Conservation (phyloP, 2,888 invertebrate genomes). For the Elmis aenea region DNA sequence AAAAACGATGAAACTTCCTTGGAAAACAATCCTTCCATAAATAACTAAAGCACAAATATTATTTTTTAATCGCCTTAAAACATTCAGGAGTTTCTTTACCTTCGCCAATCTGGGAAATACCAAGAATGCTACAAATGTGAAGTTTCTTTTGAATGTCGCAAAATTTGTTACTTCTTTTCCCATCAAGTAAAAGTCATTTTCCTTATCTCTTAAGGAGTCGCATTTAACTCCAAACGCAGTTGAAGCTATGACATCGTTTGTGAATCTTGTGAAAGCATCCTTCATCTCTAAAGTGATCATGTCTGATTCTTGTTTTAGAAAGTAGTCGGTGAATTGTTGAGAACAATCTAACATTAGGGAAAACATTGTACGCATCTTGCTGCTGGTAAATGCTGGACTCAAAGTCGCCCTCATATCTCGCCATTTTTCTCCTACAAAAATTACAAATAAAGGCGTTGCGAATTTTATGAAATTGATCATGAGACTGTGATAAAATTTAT, state of each 20-base stretch:
- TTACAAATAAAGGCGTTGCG: too few relatives aligned
- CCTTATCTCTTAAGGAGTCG: constrained; percentile 47
- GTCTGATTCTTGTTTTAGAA: constrained; percentile 13
- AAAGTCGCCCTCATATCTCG: constrained; percentile 32
- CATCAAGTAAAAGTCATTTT: constrained; percentile 51
- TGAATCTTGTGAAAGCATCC: constrained; percentile 45
- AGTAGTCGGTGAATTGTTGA: constrained; percentile 23
- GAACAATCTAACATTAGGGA: constrained; percentile 29
- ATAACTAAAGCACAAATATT: constrained; percentile 11
- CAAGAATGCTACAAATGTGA: not conserved
- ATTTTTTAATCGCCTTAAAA: too few relatives aligned
- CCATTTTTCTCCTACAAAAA: constrained; percentile 31
- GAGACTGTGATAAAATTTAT: too few relatives aligned
- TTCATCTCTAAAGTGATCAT: constrained; percentile 39
- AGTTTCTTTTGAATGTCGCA: constrained; percentile 11
- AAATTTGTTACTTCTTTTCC: constrained; percentile 47
- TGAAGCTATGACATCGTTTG: constrained; percentile 50
- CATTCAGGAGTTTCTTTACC: too few relatives aligned
- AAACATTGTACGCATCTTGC: constrained; percentile 36
- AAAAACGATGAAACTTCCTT: constrained; percentile 23
- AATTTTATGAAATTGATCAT: too few relatives aligned
- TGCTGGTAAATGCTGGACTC: constrained; percentile 35
- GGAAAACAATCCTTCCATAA: constrained; percentile 21
- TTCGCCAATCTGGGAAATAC: not conserved
- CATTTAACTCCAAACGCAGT: constrained; percentile 50